Evolutionary conservation across 2,797 vertebrate species (phyloP).

Genomic region (Mus minutoides): DNA sequence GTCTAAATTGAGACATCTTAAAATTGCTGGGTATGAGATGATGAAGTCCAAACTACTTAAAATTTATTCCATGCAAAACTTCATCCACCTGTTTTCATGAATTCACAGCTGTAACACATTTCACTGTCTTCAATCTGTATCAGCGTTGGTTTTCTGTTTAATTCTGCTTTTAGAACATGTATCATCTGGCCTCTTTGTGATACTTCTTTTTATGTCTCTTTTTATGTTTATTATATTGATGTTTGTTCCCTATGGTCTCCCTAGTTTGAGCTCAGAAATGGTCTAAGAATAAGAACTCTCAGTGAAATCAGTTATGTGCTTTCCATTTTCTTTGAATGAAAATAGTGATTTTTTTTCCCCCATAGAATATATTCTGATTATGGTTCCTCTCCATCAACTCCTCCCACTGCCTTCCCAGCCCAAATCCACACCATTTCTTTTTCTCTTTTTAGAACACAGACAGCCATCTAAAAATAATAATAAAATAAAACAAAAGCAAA

Average conservation of each 20-base stretch:
- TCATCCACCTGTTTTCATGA: conserved; percentile 34
- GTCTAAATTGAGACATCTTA: neutral
- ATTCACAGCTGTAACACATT: conserved; percentile 49
- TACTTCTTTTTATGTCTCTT: conserved; percentile 8
- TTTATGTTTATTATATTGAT: conserved; percentile 51
- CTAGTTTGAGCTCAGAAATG: neutral
- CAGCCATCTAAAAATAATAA: neutral
- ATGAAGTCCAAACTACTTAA: conserved; percentile 45
- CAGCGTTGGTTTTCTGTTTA: conserved; percentile 1
- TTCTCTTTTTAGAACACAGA: neutral
- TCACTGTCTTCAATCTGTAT: neutral
- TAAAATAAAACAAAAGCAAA: neutral
- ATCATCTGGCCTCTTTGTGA: conserved; percentile 6
- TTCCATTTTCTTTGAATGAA: neutral
- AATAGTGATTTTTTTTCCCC: neutral
- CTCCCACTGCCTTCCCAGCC: neutral
- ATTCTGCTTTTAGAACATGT: conserved; percentile 46
- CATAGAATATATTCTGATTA: neutral
- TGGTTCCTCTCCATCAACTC: neutral
- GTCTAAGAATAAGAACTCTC: neutral
- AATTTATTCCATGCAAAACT: conserved; percentile 6
- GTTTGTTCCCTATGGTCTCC: neutral
- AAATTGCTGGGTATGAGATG: neutral
- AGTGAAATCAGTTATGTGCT: neutral
- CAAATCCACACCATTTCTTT: neutral